Percentiles rank a stretch among this genome's conserved stretches.
Evolutionary conservation across 2,888 invertebrate species (phyloP).

Genomic region (Polymixis lichenea): DNA sequence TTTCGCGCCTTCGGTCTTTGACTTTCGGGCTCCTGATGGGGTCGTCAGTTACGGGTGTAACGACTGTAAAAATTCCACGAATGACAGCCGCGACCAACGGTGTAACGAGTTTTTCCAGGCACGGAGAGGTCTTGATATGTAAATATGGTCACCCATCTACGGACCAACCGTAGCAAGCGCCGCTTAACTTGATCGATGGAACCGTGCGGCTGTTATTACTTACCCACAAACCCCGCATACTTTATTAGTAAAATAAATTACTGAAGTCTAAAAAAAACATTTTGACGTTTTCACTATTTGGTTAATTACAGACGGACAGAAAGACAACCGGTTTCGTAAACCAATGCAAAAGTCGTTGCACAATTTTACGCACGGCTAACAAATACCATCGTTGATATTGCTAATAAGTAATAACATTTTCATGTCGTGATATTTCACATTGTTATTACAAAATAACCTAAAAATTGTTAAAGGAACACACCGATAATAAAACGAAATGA

Average conservation of each 20-base stretch:
- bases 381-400: neutral
- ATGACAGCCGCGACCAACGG: too few relatives aligned
- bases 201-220: too few relatives aligned
- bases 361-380: neutral
- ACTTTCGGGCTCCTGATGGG: too few relatives aligned
- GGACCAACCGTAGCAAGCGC: too few relatives aligned
- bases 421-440: neutral
- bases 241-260: neutral
- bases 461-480: neutral
- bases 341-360: neutral
- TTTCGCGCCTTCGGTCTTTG: too few relatives aligned
- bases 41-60: too few relatives aligned
- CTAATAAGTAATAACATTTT: neutral
- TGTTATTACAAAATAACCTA: neutral
- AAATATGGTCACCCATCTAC: too few relatives aligned
- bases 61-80: too few relatives aligned
- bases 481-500: conserved; percentile 13
- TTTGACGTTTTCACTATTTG: neutral
- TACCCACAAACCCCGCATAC: neutral
- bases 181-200: too few relatives aligned
- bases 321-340: neutral
- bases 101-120: too few relatives aligned
- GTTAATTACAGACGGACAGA: neutral
- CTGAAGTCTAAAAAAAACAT: neutral
- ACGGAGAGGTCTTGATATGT: too few relatives aligned